These are phyloP conservation scores for Peromyscus nudipes DNA, from an alignment of 2,797 vertebrate species.

Conservation along the genomic window DNA sequence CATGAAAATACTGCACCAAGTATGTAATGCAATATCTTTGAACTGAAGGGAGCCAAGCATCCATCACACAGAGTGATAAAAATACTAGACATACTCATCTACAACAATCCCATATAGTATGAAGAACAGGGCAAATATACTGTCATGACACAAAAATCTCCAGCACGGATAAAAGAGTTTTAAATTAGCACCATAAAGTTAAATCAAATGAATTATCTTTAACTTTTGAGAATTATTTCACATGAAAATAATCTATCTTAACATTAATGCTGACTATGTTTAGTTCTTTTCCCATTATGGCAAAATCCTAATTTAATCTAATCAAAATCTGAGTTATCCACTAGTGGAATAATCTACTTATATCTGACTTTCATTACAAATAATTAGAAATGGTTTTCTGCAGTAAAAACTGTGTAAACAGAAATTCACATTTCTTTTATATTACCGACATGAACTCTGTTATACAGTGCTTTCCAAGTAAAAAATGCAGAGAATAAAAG, in stretches of 20 bases:
- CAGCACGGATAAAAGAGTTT: neutral
- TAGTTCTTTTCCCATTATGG: neutral
- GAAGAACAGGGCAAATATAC: neutral
- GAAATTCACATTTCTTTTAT: neutral
- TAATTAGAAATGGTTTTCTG: neutral
- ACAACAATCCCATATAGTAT: neutral
- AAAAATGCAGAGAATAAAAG: neutral
- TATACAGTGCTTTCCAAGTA: neutral
- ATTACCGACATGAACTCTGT: neutral
- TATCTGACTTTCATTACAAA: neutral
- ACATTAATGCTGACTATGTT: neutral
- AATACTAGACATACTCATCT: neutral
- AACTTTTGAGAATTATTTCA: constrained; percentile 54
- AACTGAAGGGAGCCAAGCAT: constrained; percentile 15
- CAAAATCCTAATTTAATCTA: constrained; percentile 35
- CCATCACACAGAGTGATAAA: neutral
- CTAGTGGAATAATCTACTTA: neutral
- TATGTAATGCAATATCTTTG: neutral
- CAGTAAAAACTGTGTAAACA: neutral
- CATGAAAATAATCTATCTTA: neutral
- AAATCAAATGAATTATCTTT: constrained; percentile 35
- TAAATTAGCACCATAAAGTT: constrained; percentile 31
- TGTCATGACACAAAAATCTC: neutral
- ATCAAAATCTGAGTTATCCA: constrained; percentile 17
- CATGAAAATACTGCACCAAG: constrained; percentile 12